A percentile compares a stretch with the other conserved stretches of the same genome.
These are phyloP conservation scores for Sebastes oblongus DNA, from an alignment of 2,797 vertebrate genomes.

Conservation along the genomic window DNA sequence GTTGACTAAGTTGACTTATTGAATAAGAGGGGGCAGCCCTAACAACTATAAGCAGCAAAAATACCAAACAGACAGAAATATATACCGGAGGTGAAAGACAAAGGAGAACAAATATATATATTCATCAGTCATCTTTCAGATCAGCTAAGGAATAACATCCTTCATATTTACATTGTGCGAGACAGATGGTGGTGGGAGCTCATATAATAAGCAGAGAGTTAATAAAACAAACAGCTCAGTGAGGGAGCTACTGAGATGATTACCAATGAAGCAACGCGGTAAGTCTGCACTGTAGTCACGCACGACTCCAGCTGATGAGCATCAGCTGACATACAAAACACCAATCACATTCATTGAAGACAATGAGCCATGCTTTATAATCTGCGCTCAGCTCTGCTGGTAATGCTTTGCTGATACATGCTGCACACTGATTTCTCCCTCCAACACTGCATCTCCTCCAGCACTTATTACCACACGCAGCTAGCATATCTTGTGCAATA, in stretches of 20 bases:
- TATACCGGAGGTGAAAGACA: neutral
- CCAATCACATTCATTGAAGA: conserved; percentile 4
- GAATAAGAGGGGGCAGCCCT: neutral
- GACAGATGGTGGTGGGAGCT: conserved; percentile 11
- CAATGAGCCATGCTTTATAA: conserved; percentile 9
- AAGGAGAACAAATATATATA: neutral
- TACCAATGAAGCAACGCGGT: neutral
- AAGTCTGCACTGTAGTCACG: neutral
- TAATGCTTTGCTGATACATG: conserved; percentile 18
- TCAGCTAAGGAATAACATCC: neutral
- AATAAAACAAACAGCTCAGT: conserved; percentile 18
- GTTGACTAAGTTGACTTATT: too few relatives aligned
- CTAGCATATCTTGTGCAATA: conserved; percentile 4
- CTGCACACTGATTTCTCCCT: conserved; percentile 21
- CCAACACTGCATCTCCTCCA: neutral
- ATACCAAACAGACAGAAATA: neutral
- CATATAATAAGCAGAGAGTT: conserved; percentile 22
- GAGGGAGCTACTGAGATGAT: conserved; percentile 3
- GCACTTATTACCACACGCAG: conserved; percentile 15
- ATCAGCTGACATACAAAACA: conserved; percentile 8
- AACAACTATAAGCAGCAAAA: neutral
- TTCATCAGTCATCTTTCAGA: neutral
- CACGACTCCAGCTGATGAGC: neutral
- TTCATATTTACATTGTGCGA: neutral
- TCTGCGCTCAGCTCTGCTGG: neutral